Evolutionary conservation across 2,113 vertebrate genomes (phyloP).

Genomic region (Pelecanoides urinatrix): DNA sequence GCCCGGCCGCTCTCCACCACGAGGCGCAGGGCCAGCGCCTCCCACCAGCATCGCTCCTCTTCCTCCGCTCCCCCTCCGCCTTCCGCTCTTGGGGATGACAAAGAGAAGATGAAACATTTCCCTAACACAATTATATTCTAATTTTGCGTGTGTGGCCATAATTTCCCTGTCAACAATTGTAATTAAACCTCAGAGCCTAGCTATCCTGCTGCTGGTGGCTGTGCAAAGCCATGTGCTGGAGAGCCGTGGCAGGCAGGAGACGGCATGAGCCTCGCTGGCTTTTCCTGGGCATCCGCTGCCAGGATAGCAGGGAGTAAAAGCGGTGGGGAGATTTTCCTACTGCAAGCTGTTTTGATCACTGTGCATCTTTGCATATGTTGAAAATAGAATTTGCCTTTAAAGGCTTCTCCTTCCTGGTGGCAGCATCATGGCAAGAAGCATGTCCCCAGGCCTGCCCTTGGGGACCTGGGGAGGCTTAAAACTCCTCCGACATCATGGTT

Average conservation of each 20-base stretch:
- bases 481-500: rapidly evolving
- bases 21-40: background rate
- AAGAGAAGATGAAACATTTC: background rate
- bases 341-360: background rate
- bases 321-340: background rate
- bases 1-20: background rate
- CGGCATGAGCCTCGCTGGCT: rapidly evolving
- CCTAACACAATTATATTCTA: background rate
- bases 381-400: background rate
- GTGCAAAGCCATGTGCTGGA: background rate
- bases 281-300: rapidly evolving
- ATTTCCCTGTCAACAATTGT: background rate
- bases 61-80: background rate
- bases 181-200: background rate
- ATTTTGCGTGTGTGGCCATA: background rate
- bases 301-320: background rate
- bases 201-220: background rate
- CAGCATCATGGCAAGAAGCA: background rate
- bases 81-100: background rate
- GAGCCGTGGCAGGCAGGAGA: background rate
- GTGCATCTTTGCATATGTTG: background rate
- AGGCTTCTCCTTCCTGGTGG: background rate
- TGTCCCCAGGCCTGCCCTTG: background rate
- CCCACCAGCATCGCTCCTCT: background rate
- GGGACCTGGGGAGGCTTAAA: background rate